Percentiles rank a stretch among this genome's conserved stretches.
Evolutionary conservation across 2,113 vertebrate species (phyloP).

Genomic region (Heloderma charlesbogerti): DNA sequence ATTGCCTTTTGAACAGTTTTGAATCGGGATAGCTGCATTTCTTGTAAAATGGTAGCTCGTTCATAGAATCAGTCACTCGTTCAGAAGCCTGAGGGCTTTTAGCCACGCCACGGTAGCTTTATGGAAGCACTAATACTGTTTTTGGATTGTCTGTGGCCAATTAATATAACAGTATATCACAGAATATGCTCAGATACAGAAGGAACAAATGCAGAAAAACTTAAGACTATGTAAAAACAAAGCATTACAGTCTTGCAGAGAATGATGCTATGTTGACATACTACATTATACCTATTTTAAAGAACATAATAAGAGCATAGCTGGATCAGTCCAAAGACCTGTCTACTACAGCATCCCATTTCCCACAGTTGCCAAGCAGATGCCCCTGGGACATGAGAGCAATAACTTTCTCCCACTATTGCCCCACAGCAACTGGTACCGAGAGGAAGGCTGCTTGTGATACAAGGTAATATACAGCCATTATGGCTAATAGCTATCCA

Average conservation of each 20-base stretch:
- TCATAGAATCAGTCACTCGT: not conserved
- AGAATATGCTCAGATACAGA: not conserved
- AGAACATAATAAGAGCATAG: not conserved
- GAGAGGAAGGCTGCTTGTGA: not conserved
- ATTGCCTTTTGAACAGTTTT: not conserved
- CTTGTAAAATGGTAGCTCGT: not conserved
- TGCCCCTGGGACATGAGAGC: not conserved
- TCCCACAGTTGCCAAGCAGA: not conserved
- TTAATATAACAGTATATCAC: not conserved
- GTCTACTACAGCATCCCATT: not conserved
- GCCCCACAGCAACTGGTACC: not conserved
- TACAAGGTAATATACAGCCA: not conserved
- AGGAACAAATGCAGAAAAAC: not conserved
- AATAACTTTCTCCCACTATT: too few species aligned
- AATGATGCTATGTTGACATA: too few species aligned
- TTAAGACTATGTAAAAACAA: not conserved
- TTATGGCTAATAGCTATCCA: too few species aligned
- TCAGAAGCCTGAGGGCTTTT: not conserved
- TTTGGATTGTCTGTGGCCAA: not conserved
- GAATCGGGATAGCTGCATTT: not conserved
- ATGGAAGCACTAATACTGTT: not conserved
- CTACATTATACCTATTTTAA: not conserved
- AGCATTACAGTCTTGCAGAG: not conserved
- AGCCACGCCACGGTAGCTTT: not conserved
- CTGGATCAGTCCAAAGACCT: not conserved